Evolutionary conservation across 2,888 invertebrate genomes (phyloP).

Genomic region (Plutella xylostella): DNA sequence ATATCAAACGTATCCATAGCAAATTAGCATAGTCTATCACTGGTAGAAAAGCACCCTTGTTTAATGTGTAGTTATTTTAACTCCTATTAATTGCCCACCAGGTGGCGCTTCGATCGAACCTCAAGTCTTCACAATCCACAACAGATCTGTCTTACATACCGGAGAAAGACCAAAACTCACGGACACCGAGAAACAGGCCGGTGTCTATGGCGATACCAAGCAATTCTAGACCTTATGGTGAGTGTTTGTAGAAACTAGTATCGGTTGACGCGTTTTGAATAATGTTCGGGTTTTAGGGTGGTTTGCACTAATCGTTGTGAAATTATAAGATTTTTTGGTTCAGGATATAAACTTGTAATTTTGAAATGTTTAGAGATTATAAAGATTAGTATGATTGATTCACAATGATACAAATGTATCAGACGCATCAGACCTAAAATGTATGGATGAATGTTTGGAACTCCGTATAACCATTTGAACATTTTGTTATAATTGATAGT

Average conservation of each 20-base stretch:
- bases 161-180: slow-evolving; percentile 47
- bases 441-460: no score
- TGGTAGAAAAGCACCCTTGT: background rate
- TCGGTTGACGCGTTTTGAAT: slow-evolving; percentile 17
- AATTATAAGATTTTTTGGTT: no score
- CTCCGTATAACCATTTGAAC: no score
- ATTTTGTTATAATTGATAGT: no score
- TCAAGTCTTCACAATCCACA: slow-evolving; percentile 89
- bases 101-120: slow-evolving; percentile 72
- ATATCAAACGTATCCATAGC: no score
- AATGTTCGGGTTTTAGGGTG: background rate
- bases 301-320: no score
- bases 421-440: no score
- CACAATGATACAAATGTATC: no score
- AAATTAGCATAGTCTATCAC: background rate
- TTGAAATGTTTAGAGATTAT: no score
- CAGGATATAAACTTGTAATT: no score
- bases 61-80: background rate
- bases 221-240: slow-evolving; percentile 47
- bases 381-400: no score
- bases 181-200: slow-evolving; percentile 47
- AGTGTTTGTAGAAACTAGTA: slow-evolving; percentile 20
- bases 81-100: slow-evolving; percentile 20
- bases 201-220: slow-evolving; percentile 55
- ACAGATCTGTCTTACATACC: slow-evolving; percentile 83